These are phyloP conservation scores for Oreochromis aureus DNA, from an alignment of 2,113 vertebrate species.

Conservation along the genomic window DNA sequence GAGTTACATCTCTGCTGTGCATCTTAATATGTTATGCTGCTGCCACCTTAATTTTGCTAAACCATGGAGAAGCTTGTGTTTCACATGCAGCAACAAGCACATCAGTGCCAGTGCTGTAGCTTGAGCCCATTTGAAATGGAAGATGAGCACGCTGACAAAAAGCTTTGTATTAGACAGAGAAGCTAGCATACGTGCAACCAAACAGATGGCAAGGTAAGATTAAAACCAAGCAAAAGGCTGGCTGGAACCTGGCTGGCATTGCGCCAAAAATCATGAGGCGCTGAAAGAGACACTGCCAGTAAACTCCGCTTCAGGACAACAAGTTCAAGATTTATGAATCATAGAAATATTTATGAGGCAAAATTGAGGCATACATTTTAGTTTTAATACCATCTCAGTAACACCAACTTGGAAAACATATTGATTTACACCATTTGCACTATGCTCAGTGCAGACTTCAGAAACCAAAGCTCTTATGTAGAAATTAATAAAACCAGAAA, in stretches of 20 bases:
- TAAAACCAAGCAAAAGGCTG: slow-evolving; percentile 51
- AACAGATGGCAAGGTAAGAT: slow-evolving; percentile 67
- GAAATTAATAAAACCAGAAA: neutral
- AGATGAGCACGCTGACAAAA: slow-evolving; percentile 23
- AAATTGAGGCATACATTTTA: neutral
- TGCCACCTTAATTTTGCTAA: slow-evolving; percentile 11
- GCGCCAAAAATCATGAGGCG: slow-evolving; percentile 9
- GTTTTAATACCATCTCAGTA: neutral
- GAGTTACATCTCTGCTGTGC: neutral
- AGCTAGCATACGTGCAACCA: slow-evolving; percentile 23
- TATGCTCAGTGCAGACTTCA: neutral
- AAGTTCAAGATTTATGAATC: slow-evolving; percentile 27
- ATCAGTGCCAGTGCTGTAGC: slow-evolving; percentile 29
- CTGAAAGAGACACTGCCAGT: slow-evolving; percentile 8
- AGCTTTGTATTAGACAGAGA: slow-evolving; percentile 13
- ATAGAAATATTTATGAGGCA: slow-evolving; percentile 19
- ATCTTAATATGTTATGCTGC: slow-evolving; percentile 15
- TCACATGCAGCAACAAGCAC: slow-evolving; percentile 12
- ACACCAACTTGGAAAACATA: neutral
- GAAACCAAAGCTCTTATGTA: neutral
- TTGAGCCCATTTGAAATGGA: slow-evolving; percentile 25
- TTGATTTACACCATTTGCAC: neutral
- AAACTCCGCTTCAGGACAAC: slow-evolving; percentile 25
- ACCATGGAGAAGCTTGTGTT: neutral
- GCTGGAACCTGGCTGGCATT: slow-evolving; percentile 20